These are phyloP conservation scores for Lepus americanus DNA, from an alignment of 2,113 vertebrate species.

Conservation along the genomic window DNA sequence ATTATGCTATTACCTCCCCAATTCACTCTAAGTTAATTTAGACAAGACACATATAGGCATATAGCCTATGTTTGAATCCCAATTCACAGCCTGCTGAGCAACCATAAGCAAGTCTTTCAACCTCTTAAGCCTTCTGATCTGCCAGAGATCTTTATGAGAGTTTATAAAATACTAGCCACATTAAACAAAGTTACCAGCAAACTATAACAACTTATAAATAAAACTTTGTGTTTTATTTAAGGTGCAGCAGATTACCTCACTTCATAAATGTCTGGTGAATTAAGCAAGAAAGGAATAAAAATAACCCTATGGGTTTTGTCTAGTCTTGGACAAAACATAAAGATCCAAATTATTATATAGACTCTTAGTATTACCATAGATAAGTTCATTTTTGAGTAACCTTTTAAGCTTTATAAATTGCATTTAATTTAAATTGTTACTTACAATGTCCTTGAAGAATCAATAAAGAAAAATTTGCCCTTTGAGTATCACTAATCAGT, in stretches of 20 bases:
- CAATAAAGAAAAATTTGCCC: background rate
- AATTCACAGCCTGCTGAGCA: background rate
- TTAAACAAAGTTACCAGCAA: background rate
- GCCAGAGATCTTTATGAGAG: background rate
- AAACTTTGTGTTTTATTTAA: background rate
- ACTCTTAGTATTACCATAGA: background rate
- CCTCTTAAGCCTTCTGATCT: background rate
- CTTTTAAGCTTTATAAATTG: background rate
- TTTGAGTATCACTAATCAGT: background rate
- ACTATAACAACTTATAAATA: background rate
- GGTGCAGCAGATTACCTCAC: background rate
- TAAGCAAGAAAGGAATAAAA: background rate
- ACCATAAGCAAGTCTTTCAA: background rate
- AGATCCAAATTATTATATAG: slow-evolving; percentile 38
- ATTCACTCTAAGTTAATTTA: background rate
- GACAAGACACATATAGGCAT: background rate
- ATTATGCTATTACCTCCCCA: background rate
- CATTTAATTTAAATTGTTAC: slow-evolving; percentile 24
- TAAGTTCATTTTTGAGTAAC: slow-evolving; percentile 14
- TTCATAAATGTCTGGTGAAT: slow-evolving; percentile 58
- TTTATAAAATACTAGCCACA: background rate
- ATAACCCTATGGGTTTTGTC: slow-evolving; percentile 10
- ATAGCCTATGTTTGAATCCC: background rate
- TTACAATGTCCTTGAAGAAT: background rate
- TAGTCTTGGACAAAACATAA: background rate